Evolutionary conservation across 2,113 vertebrate genomes (phyloP), one percentile per base, ranked within the genome.

Genomic region (Nanorana parkeri): DNA sequence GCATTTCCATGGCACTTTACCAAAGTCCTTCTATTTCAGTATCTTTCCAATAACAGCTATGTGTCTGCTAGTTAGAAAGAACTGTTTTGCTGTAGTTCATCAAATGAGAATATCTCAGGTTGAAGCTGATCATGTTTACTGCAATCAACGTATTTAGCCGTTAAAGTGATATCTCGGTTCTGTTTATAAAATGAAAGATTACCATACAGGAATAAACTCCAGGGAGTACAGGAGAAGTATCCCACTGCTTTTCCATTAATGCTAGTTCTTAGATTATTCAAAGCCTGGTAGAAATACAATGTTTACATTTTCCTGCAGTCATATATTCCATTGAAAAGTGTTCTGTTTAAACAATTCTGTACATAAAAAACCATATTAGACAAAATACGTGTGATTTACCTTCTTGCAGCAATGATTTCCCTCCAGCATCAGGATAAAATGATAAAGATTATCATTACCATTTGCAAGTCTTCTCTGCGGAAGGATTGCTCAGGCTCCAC

Each of bases 371-470:
- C 54, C 28, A 36, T 60, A 55, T 74, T 74, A 74, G 28, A 23
- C 26, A n/a, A 74, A 58, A 74, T 60, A 28, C 1, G 16, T 47
- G 24, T 36, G 28, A 74, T 74, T 74, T 60, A 58, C 56, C 32
- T 58, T 55, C 69, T 73, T 32, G 28, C 28, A 56, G 52, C 69
- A 56, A 28, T 21, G 71, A 74, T 72, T 52, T 28, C 58, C 28
- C 54, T 74, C 36, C 32, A 74, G 71, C 56, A 60, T 60, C 58
- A 55, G 69, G 17, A 56, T 55, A 56, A 28, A 55, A 26, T 58
- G 54, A 74, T 74, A 74, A 74, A 74, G 71, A 74, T 74, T 29
- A 20, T 74, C 54, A 74, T 74, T 74, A 74, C 58, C 71, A 74
- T 74, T 74, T 74, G 58, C 54, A 58, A 60, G 51, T 58, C 71